phyloP scores from a whole-genome alignment of 2,113 vertebrate genomes.

The Barnardius zonarius region DNA sequence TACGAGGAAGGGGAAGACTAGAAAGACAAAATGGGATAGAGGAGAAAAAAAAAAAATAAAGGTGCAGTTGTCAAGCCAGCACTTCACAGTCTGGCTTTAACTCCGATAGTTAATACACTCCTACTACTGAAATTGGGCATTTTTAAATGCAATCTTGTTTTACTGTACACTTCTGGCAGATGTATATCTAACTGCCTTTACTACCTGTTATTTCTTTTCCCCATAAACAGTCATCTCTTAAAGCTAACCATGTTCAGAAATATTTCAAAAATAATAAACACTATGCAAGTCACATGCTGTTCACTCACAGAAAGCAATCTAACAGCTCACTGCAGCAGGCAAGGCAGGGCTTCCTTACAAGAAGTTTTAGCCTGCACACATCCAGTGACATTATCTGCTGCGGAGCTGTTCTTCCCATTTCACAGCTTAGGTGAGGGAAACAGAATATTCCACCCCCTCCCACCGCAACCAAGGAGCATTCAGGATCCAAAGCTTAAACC shows the following conservation, averaged over 20 bases:
- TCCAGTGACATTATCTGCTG: background rate
- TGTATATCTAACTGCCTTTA: background rate
- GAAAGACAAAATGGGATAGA: background rate
- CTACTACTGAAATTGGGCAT: background rate
- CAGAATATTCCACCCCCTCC: background rate
- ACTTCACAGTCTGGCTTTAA: background rate
- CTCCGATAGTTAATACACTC: background rate
- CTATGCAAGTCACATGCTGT: background rate
- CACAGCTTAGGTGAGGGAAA: background rate
- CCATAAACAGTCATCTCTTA: background rate
- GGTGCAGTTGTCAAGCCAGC: background rate
- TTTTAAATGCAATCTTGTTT: background rate
- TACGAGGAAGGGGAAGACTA: background rate
- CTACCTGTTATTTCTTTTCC: background rate
- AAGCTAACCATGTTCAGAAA: background rate
- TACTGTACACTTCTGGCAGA: background rate
- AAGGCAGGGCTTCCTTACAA: background rate
- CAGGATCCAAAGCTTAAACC: background rate
- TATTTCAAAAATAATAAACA: background rate
- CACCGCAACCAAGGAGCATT: background rate
- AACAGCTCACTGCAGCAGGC: background rate
- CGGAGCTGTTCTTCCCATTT: background rate
- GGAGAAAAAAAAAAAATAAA: background rate
- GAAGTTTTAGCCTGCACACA: background rate
- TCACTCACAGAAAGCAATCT: background rate